Percentiles rank a stretch among this genome's conserved stretches.
Evolutionary conservation across 30 jellyfish, hydroid and myxozoan species (phyloP).

Genomic region (Nemopilema nomurai): DNA sequence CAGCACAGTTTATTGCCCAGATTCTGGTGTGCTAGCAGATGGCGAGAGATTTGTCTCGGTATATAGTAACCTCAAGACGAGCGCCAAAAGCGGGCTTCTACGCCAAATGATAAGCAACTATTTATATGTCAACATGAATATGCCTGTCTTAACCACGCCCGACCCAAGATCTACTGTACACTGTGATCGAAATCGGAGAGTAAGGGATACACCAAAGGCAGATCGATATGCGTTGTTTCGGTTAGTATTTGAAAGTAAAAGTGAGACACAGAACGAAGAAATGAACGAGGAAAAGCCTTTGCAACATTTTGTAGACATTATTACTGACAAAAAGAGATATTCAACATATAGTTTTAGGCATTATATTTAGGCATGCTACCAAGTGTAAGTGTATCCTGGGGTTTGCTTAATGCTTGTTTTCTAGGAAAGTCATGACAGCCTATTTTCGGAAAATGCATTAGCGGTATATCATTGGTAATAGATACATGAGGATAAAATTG

Average conservation of each 20-base stretch:
- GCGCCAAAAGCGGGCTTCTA: conserved; percentile 36
- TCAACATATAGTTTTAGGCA: not conserved
- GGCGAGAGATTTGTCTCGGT: conserved; percentile 37
- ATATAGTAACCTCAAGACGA: conserved; percentile 34
- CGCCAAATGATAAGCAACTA: conserved; percentile 9
- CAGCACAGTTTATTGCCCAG: conserved; percentile 39
- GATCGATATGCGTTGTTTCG: conserved; percentile 39
- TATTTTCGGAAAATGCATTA: conserved; percentile 19
- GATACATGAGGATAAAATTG: not conserved
- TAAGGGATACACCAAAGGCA: conserved; percentile 42
- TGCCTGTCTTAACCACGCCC: conserved; percentile 34
- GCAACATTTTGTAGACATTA: not conserved
- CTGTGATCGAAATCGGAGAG: conserved; percentile 16
- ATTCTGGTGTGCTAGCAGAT: conserved; percentile 40
- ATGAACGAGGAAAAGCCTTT: not conserved
- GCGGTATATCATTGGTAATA: conserved; percentile 7
- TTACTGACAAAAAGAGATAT: not conserved
- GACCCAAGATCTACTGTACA: conserved; percentile 38
- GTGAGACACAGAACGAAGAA: conserved; percentile 24
- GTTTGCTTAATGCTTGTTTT: not conserved
- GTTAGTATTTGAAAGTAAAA: conserved; percentile 1
- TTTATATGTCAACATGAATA: conserved; percentile 28
- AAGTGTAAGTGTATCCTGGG: not conserved
- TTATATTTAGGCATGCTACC: not conserved
- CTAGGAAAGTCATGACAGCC: conserved; percentile 28